Conservation (phyloP, 2,113 vertebrate genomes). For the Leiothrix lutea region DNA sequence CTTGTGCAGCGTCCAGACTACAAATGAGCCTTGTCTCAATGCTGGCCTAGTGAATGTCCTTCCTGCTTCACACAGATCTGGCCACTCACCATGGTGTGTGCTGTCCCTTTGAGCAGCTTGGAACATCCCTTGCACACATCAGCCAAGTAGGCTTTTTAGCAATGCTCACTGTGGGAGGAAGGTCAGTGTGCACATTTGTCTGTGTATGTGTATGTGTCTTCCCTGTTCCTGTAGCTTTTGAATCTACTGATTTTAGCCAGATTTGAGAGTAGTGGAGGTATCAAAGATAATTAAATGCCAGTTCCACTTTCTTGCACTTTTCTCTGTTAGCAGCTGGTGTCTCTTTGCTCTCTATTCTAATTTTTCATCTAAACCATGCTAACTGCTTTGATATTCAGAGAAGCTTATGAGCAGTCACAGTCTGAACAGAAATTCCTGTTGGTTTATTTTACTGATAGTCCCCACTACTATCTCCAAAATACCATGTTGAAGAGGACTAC, state of each 20-base stretch:
- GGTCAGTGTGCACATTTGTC: not conserved
- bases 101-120: not conserved
- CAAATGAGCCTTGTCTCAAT: not conserved
- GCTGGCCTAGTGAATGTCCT: not conserved
- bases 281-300: constrained; percentile 39
- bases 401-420: not conserved
- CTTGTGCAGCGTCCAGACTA: not conserved
- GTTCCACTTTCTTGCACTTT: constrained; percentile 2
- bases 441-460: not conserved
- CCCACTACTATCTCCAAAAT: not conserved
- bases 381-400: not conserved
- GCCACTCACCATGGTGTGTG: not conserved
- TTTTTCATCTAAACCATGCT: not conserved
- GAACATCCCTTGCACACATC: not conserved
- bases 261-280: not conserved
- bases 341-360: not conserved
- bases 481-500: not conserved
- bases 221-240: not conserved
- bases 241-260: not conserved
- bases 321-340: not conserved
- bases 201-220: not conserved
- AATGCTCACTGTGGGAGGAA: rapidly evolving
- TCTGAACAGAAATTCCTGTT: not conserved
- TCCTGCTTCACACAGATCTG: not conserved
- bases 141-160: not conserved